phyloP scores from a whole-genome alignment of 2,797 vertebrate genomes.

The Lophius americanus region DNA sequence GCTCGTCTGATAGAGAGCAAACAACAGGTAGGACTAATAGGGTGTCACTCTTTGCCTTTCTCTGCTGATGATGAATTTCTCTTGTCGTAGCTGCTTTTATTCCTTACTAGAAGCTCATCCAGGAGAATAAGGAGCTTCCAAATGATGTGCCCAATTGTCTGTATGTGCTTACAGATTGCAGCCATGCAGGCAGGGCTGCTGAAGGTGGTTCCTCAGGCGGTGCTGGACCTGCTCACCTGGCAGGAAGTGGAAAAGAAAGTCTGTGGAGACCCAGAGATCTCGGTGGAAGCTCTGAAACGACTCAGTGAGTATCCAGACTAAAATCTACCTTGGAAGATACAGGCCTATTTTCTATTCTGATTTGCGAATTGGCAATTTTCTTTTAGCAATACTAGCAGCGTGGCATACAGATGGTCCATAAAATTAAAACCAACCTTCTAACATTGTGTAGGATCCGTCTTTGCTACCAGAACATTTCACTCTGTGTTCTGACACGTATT shows the following conservation, averaged over 20 bases:
- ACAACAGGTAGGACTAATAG: slow-evolving; percentile 85
- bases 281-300: slow-evolving; percentile 94
- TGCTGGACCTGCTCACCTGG: slow-evolving; percentile 96
- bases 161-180: slow-evolving; percentile 78
- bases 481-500: too few relatives aligned
- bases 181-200: slow-evolving; percentile 94
- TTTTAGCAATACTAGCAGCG: too few relatives aligned
- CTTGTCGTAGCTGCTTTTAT: neutral
- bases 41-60: neutral
- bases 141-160: neutral
- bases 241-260: slow-evolving; percentile 98
- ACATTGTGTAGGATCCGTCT: too few relatives aligned
- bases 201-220: slow-evolving; percentile 97
- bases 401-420: too few relatives aligned
- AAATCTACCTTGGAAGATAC: neutral
- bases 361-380: too few relatives aligned
- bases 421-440: too few relatives aligned
- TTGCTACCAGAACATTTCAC: too few relatives aligned
- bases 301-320: slow-evolving; percentile 88
- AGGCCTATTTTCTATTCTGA: too few relatives aligned
- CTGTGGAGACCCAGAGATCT: slow-evolving; percentile 97
- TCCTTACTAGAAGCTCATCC: neutral
- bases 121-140: neutral
- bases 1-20: slow-evolving; percentile 92
- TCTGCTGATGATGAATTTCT: neutral